Percentiles rank a stretch among this genome's conserved stretches.
These are phyloP conservation scores for Nemotelus nigrinus DNA, from an alignment of 2,888 invertebrate species.

Conservation along the genomic window DNA sequence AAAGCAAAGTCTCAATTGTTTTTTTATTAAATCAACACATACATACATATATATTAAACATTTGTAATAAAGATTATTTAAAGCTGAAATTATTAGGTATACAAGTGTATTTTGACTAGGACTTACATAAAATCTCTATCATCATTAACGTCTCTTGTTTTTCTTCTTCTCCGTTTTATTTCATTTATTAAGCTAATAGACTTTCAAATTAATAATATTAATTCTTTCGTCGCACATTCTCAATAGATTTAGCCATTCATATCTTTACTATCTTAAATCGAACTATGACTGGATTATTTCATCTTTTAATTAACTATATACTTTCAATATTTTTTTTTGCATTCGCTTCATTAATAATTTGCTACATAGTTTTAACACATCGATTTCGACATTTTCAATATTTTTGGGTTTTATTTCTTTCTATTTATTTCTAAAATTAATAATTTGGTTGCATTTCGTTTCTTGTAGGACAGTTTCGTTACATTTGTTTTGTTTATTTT, in stretches of 20 bases:
- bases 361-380: background rate
- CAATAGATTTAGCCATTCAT: background rate
- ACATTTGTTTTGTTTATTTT: background rate
- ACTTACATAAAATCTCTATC: constrained; percentile 1
- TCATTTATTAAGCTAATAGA: constrained; percentile 1
- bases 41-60: background rate
- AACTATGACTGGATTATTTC: constrained; percentile 30
- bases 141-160: no score
- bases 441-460: background rate
- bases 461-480: background rate
- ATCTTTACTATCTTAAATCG: constrained; percentile 15
- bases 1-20: no score
- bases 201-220: background rate
- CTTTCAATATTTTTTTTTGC: background rate
- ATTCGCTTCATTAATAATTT: constrained; percentile 3
- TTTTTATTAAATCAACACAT: no score
- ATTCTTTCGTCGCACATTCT: background rate
- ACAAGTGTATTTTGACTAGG: constrained; percentile 22
- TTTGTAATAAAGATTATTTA: constrained; percentile 10
- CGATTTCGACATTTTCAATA: background rate
- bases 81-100: constrained; percentile 32
- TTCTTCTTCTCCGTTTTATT: no score
- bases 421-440: background rate
- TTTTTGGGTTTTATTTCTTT: background rate
- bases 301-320: constrained; percentile 12